phyloP scores from a whole-genome alignment of 2,888 invertebrate species.

The Ernsta delagoae region DNA sequence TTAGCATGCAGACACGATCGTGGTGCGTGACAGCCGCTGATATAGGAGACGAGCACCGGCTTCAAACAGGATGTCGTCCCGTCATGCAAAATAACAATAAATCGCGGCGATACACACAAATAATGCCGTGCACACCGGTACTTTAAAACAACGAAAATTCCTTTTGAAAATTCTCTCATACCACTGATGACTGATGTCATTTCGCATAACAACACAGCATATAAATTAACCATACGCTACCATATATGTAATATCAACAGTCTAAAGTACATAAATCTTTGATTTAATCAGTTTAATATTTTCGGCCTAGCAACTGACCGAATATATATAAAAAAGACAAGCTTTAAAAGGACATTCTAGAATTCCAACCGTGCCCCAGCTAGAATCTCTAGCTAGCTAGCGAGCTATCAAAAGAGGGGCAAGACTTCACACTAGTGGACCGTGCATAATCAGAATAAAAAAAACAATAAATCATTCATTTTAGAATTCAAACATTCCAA shows the following conservation, averaged over 20 bases:
- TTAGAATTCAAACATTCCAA: no score
- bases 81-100: conserved; percentile 24
- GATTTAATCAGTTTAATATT: no score
- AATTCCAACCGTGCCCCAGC: no score
- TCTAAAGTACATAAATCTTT: no score
- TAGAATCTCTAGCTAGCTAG: no score
- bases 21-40: conserved; percentile 6
- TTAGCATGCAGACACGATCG: conserved; percentile 6
- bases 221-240: neutral
- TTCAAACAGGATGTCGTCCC: conserved; percentile 12
- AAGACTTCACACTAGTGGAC: no score
- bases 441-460: no score
- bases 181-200: neutral
- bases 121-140: neutral
- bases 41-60: neutral
- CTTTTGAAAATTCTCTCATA: neutral
- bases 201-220: neutral
- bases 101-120: neutral
- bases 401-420: no score
- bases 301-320: no score
- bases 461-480: no score
- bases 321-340: no score
- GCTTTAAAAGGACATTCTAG: no score
- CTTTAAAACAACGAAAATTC: conserved; percentile 3
- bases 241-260: neutral